These are phyloP conservation scores for Bufo bufo DNA, from an alignment of 2,113 vertebrate genomes.

Conservation along the genomic window DNA sequence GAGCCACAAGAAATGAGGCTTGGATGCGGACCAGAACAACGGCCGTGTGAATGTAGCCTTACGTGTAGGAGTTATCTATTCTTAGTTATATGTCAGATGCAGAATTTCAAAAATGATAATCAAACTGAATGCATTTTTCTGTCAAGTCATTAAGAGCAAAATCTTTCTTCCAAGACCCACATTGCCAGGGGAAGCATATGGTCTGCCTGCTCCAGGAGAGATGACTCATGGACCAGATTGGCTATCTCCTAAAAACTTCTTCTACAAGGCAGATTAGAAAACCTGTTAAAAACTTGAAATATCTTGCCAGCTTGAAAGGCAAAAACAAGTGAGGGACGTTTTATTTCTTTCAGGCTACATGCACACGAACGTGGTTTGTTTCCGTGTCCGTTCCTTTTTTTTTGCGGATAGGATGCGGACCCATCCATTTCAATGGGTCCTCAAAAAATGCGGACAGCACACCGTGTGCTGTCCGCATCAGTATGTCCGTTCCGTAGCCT, in stretches of 20 bases:
- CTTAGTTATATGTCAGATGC: neutral
- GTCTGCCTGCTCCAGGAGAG: slow-evolving; percentile 67
- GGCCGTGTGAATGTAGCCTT: no score
- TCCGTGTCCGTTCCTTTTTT: no score
- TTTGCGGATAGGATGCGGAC: no score
- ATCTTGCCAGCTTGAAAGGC: slow-evolving; percentile 13
- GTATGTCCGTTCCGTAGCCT: no score
- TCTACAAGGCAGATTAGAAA: slow-evolving; percentile 66
- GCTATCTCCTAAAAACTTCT: slow-evolving; percentile 62
- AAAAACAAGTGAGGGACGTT: slow-evolving; percentile 19
- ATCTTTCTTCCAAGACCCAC: slow-evolving; percentile 53
- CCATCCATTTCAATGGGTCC: no score
- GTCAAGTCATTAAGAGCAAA: neutral
- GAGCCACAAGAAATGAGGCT: no score
- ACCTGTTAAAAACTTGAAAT: slow-evolving; percentile 48
- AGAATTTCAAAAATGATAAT: neutral
- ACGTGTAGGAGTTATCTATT: neutral
- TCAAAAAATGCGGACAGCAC: no score
- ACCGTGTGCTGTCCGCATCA: no score
- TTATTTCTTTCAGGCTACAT: neutral
- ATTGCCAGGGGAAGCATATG: slow-evolving; percentile 61
- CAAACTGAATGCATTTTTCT: neutral
- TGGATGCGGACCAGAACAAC: no score
- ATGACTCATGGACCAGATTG: slow-evolving; percentile 66
- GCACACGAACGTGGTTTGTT: no score